These are phyloP conservation scores for Hemichromis elongatus DNA, from an alignment of 2,113 vertebrate species.

Conservation along the genomic window DNA sequence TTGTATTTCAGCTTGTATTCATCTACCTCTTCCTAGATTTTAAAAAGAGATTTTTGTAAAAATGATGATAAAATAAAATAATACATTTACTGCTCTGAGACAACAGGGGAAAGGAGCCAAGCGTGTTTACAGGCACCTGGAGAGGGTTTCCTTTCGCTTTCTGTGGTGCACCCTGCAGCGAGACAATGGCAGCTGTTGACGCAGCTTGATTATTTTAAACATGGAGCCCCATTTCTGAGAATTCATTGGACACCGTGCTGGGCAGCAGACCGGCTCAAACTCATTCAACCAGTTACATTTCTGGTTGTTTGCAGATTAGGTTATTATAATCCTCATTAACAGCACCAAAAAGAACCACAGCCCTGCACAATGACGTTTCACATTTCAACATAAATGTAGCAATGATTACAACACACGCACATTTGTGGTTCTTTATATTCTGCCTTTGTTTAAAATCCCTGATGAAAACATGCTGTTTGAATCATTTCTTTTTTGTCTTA, in stretches of 20 bases:
- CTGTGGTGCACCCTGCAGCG: not conserved
- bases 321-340: not conserved
- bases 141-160: not conserved
- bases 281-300: not conserved
- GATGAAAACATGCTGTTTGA: not conserved
- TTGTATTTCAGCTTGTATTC: not conserved
- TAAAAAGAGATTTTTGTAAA: not conserved
- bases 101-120: not conserved
- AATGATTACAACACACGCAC: not conserved
- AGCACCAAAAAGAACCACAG: not conserved
- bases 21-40: not conserved
- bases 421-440: not conserved
- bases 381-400: not conserved
- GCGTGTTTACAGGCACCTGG: not conserved
- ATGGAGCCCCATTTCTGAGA: constrained; percentile 15
- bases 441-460: not conserved
- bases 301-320: not conserved
- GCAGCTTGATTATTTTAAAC: constrained; percentile 47
- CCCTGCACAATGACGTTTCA: not conserved
- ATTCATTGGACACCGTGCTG: not conserved
- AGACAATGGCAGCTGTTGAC: constrained; percentile 22
- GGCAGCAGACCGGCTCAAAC: not conserved
- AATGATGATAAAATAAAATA: not conserved
- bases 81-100: not conserved
- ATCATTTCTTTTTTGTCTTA: not conserved